Conservation (phyloP, 2,888 invertebrate species). For the Drosophila infuscata region DNA sequence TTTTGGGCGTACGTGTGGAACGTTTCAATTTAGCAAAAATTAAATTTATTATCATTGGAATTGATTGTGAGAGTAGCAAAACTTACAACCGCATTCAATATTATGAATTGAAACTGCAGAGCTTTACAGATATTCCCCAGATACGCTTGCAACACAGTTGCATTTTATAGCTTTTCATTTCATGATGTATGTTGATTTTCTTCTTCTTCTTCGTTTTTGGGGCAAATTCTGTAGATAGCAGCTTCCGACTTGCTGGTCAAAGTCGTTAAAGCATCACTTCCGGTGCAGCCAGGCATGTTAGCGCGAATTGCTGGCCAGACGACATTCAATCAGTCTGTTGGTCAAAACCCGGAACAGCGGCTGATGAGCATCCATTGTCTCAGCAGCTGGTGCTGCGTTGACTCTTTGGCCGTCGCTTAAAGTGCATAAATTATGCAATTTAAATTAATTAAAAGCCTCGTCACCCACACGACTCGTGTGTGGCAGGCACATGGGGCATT, state of each 20-base stretch:
- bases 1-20: slow-evolving; percentile 80
- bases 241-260: slow-evolving; percentile 20
- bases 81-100: not conserved
- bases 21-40: slow-evolving; percentile 80
- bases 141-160: not conserved
- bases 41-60: slow-evolving; percentile 79
- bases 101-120: not conserved
- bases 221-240: not conserved
- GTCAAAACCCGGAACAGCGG: slow-evolving; percentile 9
- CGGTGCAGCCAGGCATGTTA: slow-evolving; percentile 76
- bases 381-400: slow-evolving; percentile 26
- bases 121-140: not conserved
- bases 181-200: slow-evolving; percentile 6
- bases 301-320: slow-evolving; percentile 45
- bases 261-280: slow-evolving; percentile 81
- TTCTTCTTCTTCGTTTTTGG: too few species aligned
- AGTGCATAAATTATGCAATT: slow-evolving; percentile 68
- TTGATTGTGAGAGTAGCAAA: slow-evolving; percentile 63
- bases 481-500: slow-evolving; percentile 33
- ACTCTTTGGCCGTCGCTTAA: slow-evolving; percentile 42
- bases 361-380: slow-evolving; percentile 76
- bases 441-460: slow-evolving; percentile 66
- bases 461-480: slow-evolving; percentile 55
- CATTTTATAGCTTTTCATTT: not conserved
- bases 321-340: slow-evolving; percentile 24